Percentiles rank a stretch among this genome's conserved stretches.
Conservation (phyloP, 1,140 invertebrate species). For the Ctenoplectra terminalis region DNA sequence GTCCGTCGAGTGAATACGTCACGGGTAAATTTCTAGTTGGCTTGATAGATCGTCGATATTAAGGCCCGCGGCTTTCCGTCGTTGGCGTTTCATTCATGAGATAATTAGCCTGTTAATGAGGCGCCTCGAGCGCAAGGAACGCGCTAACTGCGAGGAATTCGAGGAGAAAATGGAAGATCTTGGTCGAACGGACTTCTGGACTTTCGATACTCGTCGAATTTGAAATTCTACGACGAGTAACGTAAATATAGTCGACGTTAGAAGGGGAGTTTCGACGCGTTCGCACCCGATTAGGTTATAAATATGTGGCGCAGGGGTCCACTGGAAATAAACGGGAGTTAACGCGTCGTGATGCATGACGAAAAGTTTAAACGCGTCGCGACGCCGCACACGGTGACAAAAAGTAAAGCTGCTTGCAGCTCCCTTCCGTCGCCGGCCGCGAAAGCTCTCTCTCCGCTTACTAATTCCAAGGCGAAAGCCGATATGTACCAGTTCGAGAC, state of each 20-base stretch:
- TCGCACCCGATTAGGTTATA: slow-evolving; percentile 62
- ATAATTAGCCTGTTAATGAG: slow-evolving; percentile 26
- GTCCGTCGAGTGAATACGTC: background rate
- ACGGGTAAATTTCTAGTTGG: slow-evolving; percentile 44
- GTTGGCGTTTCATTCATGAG: background rate
- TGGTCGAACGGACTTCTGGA: background rate
- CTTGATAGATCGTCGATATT: slow-evolving; percentile 76
- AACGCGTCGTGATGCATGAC: slow-evolving; percentile 64
- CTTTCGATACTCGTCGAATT: background rate
- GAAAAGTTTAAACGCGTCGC: slow-evolving; percentile 65
- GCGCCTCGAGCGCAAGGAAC: background rate
- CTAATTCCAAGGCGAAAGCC: slow-evolving; percentile 69
- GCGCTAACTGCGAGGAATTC: background rate
- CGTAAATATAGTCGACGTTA: slow-evolving; percentile 20
- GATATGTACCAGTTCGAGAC: slow-evolving; percentile 71
- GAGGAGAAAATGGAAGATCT: no score
- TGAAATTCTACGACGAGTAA: background rate
- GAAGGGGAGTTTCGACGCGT: slow-evolving; percentile 35
- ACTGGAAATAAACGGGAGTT: slow-evolving; percentile 66
- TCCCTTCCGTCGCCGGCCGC: slow-evolving; percentile 36
- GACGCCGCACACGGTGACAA: slow-evolving; percentile 67
- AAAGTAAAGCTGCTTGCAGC: slow-evolving; percentile 46
- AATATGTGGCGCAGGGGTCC: slow-evolving; percentile 47
- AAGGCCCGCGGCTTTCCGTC: slow-evolving; percentile 42
- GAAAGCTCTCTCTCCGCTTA: slow-evolving; percentile 41